Evolutionary conservation across 2,888 invertebrate species (phyloP), one percentile per base, ranked within the genome.

Genomic region (Brachypalpus laphriformis): DNA sequence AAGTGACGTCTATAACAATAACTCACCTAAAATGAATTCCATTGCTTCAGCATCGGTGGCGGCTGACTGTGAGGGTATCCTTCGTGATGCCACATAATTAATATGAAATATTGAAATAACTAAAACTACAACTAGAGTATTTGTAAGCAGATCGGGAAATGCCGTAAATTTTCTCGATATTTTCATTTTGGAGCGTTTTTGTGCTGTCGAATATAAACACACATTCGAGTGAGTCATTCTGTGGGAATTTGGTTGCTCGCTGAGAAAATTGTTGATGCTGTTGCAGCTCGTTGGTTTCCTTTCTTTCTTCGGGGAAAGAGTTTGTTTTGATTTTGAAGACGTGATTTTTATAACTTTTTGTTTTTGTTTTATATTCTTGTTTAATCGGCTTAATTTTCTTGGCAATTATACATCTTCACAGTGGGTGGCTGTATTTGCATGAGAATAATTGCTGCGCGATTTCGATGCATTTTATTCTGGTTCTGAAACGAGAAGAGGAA

Each of bases 171-270:
- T 70, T 37, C n/a, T 71, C 3, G 49, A 49, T 57, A 70, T 66
- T 83, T 83, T 83, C 83, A 83, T 83, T 80, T 80, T 80, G 7
- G 80, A 83, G 61, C 83, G 83, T 49, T 80, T 83, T 42, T 83
- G 83, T 70, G 80, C 61, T 8, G 51, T 83, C n/a, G 83, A 70
- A 70, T 57, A 63, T 83, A 80, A 80, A 80, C 74, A 78, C 49
- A 75, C 56, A 34, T 78, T 70, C 49, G 80, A 65, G 9, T 75
- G 74, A 78, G 51, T 83, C 68, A 80, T 83, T 63, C n/a, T 70
- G 70, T 68, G 68, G 57, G 80, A 83, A 80, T 74, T 71, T 31
- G 49, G 54, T 34, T 14, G 20, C 37, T 45, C 34, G 31, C 49
- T 49, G 65, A 34, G 22, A 49, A 9, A 37, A 37, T 40, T 61